A percentile compares a stretch with the other conserved stretches of the same genome.
Conservation (phyloP, 2,888 invertebrate species). For the Caenorhabditis sp. region DNA sequence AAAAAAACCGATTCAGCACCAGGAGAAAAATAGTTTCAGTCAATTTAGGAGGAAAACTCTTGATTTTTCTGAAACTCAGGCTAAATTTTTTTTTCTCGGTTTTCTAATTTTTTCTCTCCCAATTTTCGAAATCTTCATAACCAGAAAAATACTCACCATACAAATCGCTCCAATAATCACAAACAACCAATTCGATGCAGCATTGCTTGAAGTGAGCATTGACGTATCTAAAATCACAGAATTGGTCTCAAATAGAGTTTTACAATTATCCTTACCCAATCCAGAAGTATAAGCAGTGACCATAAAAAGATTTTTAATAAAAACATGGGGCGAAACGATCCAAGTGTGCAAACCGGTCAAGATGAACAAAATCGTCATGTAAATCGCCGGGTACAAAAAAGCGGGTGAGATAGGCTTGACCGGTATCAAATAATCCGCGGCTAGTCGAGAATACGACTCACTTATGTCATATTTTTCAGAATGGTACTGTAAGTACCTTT, state of each 20-base stretch:
- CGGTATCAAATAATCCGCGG: neutral
- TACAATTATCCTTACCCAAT: neutral
- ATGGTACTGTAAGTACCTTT: neutral
- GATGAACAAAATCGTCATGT: neutral
- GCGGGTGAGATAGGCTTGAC: neutral
- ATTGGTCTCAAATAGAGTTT: no score
- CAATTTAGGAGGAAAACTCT: no score
- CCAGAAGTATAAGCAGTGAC: neutral
- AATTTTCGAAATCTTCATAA: no score
- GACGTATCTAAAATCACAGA: conserved; percentile 17
- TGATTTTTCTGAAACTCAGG: no score
- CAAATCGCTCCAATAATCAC: neutral
- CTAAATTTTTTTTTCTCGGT: no score
- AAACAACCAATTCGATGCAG: conserved; percentile 4
- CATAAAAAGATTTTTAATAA: neutral
- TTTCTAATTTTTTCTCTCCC: no score
- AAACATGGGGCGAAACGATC: neutral
- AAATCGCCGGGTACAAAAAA: neutral
- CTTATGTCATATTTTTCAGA: neutral
- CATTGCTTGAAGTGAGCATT: conserved; percentile 19
- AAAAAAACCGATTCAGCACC: no score
- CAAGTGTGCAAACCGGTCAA: neutral
- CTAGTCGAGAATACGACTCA: neutral
- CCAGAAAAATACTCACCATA: no score
- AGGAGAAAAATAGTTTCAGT: no score